These are phyloP conservation scores for Rhyzopertha dominica DNA, from an alignment of 1,140 invertebrate species.

Conservation along the genomic window DNA sequence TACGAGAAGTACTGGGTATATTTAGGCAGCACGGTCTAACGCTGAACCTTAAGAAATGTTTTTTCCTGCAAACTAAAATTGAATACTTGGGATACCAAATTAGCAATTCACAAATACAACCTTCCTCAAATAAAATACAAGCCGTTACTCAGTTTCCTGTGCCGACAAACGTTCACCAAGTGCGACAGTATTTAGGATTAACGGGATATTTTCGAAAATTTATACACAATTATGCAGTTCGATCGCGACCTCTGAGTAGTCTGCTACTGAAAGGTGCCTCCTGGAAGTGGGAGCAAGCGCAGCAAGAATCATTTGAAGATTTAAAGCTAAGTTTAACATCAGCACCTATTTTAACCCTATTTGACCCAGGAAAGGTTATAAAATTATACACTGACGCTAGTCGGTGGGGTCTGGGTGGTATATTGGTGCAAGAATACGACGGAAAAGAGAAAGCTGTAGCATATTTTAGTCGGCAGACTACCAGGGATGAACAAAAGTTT, in stretches of 20 bases:
- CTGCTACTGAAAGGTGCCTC: slow-evolving; percentile 21
- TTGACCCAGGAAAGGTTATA: slow-evolving; percentile 22
- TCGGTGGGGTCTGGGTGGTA: slow-evolving; percentile 21
- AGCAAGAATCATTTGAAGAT: slow-evolving; percentile 25
- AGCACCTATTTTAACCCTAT: slow-evolving; percentile 35
- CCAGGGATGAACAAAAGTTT: slow-evolving; percentile 28
- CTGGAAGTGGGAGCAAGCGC: slow-evolving; percentile 19
- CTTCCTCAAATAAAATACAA: not conserved
- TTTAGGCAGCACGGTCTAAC: slow-evolving; percentile 2
- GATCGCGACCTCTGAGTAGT: slow-evolving; percentile 28
- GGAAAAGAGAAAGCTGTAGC: slow-evolving; percentile 29
- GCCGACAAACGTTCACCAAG: slow-evolving; percentile 26
- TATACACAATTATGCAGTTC: slow-evolving; percentile 24
- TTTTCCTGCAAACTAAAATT: slow-evolving; percentile 7
- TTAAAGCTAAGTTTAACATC: slow-evolving; percentile 24
- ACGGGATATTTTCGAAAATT: slow-evolving; percentile 33
- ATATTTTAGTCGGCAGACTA: slow-evolving; percentile 34
- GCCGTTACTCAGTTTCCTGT: slow-evolving; percentile 13
- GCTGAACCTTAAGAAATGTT: slow-evolving; percentile 11
- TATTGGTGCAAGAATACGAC: slow-evolving; percentile 24
- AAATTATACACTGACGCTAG: slow-evolving; percentile 36
- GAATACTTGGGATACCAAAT: slow-evolving; percentile 14
- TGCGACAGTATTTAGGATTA: slow-evolving; percentile 32
- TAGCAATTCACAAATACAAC: not conserved
- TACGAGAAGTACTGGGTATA: slow-evolving; percentile 3